Evolutionary conservation across 2,113 vertebrate species (phyloP).

Genomic region (Acanthisitta chloris): DNA sequence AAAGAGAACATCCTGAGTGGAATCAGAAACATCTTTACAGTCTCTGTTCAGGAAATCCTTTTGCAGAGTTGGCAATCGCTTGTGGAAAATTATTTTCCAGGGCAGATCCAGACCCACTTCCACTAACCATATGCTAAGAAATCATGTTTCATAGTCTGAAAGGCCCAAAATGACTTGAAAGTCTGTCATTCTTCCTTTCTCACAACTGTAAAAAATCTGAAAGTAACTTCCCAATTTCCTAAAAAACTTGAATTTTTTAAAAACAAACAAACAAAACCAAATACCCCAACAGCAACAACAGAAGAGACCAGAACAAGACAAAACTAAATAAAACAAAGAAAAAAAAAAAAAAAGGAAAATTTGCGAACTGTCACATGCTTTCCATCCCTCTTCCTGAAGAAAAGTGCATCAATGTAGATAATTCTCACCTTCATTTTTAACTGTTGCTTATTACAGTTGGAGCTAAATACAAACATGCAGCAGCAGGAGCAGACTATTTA

Average conservation of each 20-base stretch:
- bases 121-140: conserved; percentile 41
- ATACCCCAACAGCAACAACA: neutral
- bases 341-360: neutral
- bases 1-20: neutral
- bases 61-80: conserved; percentile 6
- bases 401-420: neutral
- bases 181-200: conserved; percentile 28
- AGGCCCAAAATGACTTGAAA: neutral
- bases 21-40: conserved; percentile 29
- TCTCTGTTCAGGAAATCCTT: conserved; percentile 13
- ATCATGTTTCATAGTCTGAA: neutral
- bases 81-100: conserved; percentile 48
- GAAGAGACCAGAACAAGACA: too few relatives aligned
- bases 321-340: too few relatives aligned
- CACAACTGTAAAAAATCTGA: conserved; percentile 27
- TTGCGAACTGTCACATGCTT: too few relatives aligned
- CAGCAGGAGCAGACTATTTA: neutral
- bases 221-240: neutral
- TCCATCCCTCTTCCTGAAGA: neutral
- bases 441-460: neutral
- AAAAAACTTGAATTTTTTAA: neutral
- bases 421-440: neutral
- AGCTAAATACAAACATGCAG: neutral
- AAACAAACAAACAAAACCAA: neutral
- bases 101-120: conserved; percentile 28